phyloP scores from a whole-genome alignment of 2,888 invertebrate genomes.

The Prosopocoilus inquinatus region DNA sequence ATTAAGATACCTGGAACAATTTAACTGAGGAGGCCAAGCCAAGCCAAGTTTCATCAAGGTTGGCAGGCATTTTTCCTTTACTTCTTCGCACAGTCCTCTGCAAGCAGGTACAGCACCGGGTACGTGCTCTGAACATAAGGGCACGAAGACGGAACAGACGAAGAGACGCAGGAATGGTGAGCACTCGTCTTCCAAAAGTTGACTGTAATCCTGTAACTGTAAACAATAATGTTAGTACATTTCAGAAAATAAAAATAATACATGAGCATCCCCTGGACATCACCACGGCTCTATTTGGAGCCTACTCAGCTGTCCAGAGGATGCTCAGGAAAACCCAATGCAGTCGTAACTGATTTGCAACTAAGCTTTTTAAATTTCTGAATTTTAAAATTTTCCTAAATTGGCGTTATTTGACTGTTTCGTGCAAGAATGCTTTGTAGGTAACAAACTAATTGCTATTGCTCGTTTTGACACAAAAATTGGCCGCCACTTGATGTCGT shows the following conservation, averaged over 20 bases:
- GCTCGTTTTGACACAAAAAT: too few species aligned
- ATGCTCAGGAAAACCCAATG: too few species aligned
- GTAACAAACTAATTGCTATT: too few species aligned
- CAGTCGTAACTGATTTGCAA: too few species aligned
- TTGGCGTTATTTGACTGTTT: too few species aligned
- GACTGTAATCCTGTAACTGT: constrained; percentile 70
- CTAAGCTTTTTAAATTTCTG: too few species aligned
- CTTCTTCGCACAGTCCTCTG: constrained; percentile 79
- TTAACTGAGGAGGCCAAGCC: constrained; percentile 70
- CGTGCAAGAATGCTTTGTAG: too few species aligned
- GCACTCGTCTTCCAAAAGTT: constrained; percentile 75
- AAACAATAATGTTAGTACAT: constrained; percentile 43
- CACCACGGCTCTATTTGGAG: too few species aligned
- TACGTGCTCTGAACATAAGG: constrained; percentile 86
- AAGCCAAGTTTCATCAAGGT: constrained; percentile 63
- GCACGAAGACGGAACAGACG: constrained; percentile 86
- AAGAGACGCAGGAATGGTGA: constrained; percentile 80
- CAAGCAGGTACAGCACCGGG: constrained; percentile 84
- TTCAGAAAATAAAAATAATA: not conserved
- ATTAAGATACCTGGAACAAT: constrained; percentile 59
- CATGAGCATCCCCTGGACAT: too few species aligned
- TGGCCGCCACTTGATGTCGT: too few species aligned
- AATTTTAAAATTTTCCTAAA: too few species aligned
- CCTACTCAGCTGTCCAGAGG: too few species aligned
- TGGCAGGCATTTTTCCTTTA: constrained; percentile 68